Base-by-base conservation (phyloP, 1,140 invertebrate species). In the Geopemphigus sp. region DNA sequence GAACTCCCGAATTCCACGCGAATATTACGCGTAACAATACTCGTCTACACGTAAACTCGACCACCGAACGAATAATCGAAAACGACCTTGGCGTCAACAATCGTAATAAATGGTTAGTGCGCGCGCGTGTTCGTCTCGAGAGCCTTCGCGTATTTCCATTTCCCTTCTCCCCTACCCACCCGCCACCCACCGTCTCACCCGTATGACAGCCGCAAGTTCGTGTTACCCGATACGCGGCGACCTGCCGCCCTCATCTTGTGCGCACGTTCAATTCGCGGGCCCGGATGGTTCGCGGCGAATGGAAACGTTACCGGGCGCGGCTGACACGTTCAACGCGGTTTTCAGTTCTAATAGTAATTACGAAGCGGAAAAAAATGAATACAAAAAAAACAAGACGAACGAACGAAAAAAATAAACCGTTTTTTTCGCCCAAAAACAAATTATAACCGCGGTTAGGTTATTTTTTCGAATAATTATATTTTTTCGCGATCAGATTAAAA, bases 361-460 rank as follows among this genome's bases (percentile, higher is more conserved):
- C 2, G 45, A 50, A 1, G 32, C 3, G 12, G 47, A 11, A 11
- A 11, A 45, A 45, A 45, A 45, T 45, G 39, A 45, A 45, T 5
- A 39, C n/a, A n/a, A 45, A 64, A 64, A 39, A 39, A 14, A 32
- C 1, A 19, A 63, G 29, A 29, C 5, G 12, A 2, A 64, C n/a
- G n/a, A 64, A 61, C 24, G 5, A 26, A 5, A 66, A 66, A 47
- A 47, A 68, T 15, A 12, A 17, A 15, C 45, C 47, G n/a, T n/a
- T n/a, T n/a, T n/a, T n/a, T n/a, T n/a, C 47, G 14, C 10, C 22
- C 14, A 50, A 68, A 47, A 50, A 50, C 45, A 50, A 68, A 47
- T 68, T 68, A 68, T 26, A 68, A 68, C 22, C 17, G 22, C 22
- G 22, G 39, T 66, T 64, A 47, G 5, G n/a, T n/a, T 68, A 50